Base-by-base conservation (phyloP, 2,113 vertebrate genomes). In the Trochalopteron elliotii region DNA sequence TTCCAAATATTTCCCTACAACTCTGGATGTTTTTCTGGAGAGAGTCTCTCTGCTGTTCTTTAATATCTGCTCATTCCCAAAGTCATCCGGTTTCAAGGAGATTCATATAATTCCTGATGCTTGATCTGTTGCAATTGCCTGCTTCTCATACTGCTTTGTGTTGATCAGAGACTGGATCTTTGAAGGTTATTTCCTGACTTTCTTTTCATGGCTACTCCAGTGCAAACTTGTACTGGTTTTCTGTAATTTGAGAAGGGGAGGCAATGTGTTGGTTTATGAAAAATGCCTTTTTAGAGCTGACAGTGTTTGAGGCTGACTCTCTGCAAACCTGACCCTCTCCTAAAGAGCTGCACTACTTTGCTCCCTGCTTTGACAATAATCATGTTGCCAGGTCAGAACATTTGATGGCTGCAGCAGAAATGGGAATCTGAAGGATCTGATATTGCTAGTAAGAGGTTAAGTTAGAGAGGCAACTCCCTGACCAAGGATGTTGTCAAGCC, bases 51-150 rank as follows among this genome's bases (percentile, higher is more conserved):
- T 42, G 15, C 31, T 57, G 2, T 35, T 75, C 40, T 35, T 57
- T 30, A 55, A 20, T 47, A 68, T 40, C 35, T 81, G 5, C 12
- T 79, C 4, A 16, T 82, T 86, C 39, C 55, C 19, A n/a, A 68
- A 47, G 39, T 69, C 15, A 16, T 15, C 14, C 10, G 37, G 9
- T 77, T 92, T 30, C 52, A 78, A 49, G 70, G 23, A 75, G 39
- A 14, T 70, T 5, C 50, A n/a, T 45, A 1, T 25, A 74, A 67
- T 56, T 90, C 23, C 15, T 25, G 0, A 0, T 61, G 27, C 50
- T 57, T 75, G 23, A 78, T 47, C 33, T 52, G 30, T 40, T 76
- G 35, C 10, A 77, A 65, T 17, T 1, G 1, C 7, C 53, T 52
- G 10, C 44, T 64, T 63, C n/a, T 83, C 33, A 20, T 17, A 7